Evolutionary conservation across 1,140 invertebrate species (phyloP), one percentile per base, ranked within the genome.

Genomic region (Hestina assimilis): DNA sequence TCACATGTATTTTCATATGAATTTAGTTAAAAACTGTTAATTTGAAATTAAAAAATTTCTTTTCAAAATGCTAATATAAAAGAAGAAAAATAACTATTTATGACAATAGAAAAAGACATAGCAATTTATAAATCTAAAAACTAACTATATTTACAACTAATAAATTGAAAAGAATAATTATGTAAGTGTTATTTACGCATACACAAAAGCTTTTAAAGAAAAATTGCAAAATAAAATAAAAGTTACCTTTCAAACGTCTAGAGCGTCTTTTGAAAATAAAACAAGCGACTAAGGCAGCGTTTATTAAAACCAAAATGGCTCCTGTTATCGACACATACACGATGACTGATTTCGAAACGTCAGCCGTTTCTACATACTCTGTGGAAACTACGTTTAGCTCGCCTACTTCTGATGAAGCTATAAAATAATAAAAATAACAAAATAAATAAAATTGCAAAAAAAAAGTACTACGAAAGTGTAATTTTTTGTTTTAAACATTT

Each of bases 221-320:
- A 28, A 28, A 29, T 1, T 35, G 17, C 12, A 19, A 35, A 31
- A 31, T 31, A 31, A 31, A 33, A 38, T 19, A 17, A 38, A 82
- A 79, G 82, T 83, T 72, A 93, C 92, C 92, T 92, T 92, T 92
- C 5, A 91, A 71, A 57, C 91, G 64, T 83, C 93, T 93, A 63
- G 90, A 92, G 58, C 92, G 91, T 80, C 94, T 92, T 83, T 94
- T 93, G 45, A 95, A 92, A 69, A 96, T 90, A 89, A 96, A 96
- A 90, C 94, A 96, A 54, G 94, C 92, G 60, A 97, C 95, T 57
- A 97, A 91, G 53, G 92, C 92, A 58, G 95, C 92, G 87, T 97
- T 97, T 65, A 96, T 91, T 51, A 95, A 82, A 33, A 97, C 90
- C 38, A 97, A 91, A 61, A 95, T 90, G 51, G 93, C 92, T 21